Percentiles rank a stretch among this genome's conserved stretches.
Conservation (phyloP, 2,113 vertebrate genomes). For the Ptyas mucosa region DNA sequence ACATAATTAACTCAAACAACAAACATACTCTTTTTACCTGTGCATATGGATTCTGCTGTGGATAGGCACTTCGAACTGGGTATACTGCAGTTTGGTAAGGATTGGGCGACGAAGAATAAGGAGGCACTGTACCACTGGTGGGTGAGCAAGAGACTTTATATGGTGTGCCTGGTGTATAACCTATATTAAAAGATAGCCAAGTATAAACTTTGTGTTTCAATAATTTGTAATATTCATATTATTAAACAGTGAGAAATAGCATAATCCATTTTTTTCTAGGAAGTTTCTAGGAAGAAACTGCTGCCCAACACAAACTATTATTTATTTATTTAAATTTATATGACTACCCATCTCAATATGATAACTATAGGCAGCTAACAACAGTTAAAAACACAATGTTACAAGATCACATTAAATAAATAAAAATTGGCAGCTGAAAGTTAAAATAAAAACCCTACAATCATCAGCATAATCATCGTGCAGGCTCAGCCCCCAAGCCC, state of each 20-base stretch:
- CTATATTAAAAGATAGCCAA: conserved; percentile 55
- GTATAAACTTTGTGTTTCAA: neutral
- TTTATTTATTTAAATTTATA: neutral
- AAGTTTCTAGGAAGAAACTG: neutral
- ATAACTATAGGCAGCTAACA: neutral
- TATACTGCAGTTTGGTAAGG: conserved; percentile 91
- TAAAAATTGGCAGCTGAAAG: neutral
- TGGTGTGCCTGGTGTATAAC: conserved; percentile 90
- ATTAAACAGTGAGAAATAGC: neutral
- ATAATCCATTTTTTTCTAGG: neutral
- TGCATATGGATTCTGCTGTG: conserved; percentile 94
- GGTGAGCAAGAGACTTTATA: conserved; percentile 98
- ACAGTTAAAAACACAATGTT: neutral
- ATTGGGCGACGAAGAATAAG: conserved; percentile 89
- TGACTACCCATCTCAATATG: neutral
- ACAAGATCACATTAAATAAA: neutral
- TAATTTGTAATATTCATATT: neutral
- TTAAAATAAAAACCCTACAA: neutral
- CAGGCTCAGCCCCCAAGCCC: neutral
- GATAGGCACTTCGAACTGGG: conserved; percentile 93
- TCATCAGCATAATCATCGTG: neutral
- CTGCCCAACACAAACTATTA: neutral
- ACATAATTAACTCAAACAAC: neutral
- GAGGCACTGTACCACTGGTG: conserved; percentile 87
- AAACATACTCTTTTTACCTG: conserved; percentile 72